Evolutionary conservation across 2,113 vertebrate genomes (phyloP), one percentile per base, ranked within the genome.

Genomic region (Pitta sordida): DNA sequence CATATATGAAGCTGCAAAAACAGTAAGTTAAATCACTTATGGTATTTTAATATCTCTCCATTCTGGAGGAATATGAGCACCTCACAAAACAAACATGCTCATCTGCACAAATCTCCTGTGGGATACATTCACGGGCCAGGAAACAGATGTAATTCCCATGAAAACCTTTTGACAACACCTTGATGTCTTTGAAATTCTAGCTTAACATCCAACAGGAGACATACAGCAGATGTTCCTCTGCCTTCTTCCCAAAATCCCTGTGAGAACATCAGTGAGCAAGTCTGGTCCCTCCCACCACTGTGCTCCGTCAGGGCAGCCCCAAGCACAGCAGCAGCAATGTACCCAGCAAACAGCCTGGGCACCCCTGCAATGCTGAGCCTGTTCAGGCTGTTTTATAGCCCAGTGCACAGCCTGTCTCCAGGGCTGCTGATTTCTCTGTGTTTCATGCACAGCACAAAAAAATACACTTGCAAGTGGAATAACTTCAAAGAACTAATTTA

Each of bases 101-200:
- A 22, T 22, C 68, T 46, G 37, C 44, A 56, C 48, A 43, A 52
- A 21, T 17, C 53, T 5, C 51, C 77, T 1, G 4, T 15, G 27
- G 15, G 41, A 41, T 19, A 32, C 2, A 1, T 14, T 44, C 43
- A 48, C 0, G 0, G 20, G 22, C 30, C 80, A 10, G 22, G 51
- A 65, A 46, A 69, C 0, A 74, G 43, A 58, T 51, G 19, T 15
- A 51, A 81, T 24, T 63, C 75, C 51, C 29, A 16, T 27, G 58
- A 49, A 79, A 37, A 19, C 22, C 70, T 52, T 44, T 58, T 16
- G 43, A 69, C 36, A 82, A 22, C 7, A 86, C 41, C 44, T 18
- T 8, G 53, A 68, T n/a, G 15, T 43, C 43, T 82, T 36, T 65
- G 78, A 78, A 84, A 59, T 16, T 10, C 18, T 26, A 63, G 27